phyloP scores from a whole-genome alignment of 2,113 vertebrate species.

The Ptilonorhynchus violaceus region DNA sequence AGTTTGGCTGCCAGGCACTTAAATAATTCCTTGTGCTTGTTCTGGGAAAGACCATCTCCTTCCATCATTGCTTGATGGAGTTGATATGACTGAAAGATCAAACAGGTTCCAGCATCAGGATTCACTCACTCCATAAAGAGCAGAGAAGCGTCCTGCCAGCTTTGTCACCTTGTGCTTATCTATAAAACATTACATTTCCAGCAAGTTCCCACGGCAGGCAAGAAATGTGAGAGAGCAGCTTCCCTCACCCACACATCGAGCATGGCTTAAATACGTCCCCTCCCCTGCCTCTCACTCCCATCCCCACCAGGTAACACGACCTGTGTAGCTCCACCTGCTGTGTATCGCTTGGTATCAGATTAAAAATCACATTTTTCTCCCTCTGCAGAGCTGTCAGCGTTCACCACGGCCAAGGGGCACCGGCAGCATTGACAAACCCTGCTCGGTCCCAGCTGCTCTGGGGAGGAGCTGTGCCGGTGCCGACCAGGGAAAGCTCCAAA shows the following conservation, averaged over 20 bases:
- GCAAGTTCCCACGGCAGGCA: neutral
- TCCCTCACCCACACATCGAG: neutral
- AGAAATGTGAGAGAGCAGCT: neutral
- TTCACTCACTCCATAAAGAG: neutral
- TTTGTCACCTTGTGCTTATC: neutral
- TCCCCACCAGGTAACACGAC: neutral
- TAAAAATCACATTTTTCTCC: neutral
- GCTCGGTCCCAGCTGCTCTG: neutral
- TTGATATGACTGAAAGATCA: neutral
- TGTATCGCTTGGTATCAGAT: neutral
- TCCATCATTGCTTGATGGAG: neutral
- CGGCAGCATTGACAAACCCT: neutral
- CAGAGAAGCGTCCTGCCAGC: neutral
- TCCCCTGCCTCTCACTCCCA: neutral
- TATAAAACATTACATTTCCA: neutral
- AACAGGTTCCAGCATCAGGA: neutral
- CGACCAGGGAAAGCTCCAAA: neutral
- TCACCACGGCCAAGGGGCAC: neutral
- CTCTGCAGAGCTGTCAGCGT: neutral
- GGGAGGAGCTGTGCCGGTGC: neutral
- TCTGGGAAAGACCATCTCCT: neutral
- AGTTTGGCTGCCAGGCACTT: neutral
- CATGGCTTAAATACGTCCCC: neutral
- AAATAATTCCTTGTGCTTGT: neutral
- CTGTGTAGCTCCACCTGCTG: neutral